Percentiles rank a stretch among this genome's conserved stretches.
phyloP scores from a whole-genome alignment of 2,113 vertebrate species.

The Paedocypris sp. region DNA sequence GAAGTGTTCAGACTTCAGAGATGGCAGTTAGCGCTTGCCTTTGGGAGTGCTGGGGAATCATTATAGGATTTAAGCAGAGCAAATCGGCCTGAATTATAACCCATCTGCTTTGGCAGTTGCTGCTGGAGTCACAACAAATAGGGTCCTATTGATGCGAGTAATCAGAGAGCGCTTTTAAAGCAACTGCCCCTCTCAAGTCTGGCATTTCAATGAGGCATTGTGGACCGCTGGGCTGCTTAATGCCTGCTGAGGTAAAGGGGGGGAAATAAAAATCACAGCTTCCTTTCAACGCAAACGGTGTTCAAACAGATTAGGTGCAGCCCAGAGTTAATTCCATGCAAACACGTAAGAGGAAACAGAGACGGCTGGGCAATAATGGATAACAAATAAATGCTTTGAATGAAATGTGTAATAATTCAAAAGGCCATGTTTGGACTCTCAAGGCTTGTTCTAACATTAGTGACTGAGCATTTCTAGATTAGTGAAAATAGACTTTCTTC shows the following conservation, averaged over 20 bases:
- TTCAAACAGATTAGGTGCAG: slow-evolving; percentile 15
- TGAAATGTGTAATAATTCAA: not conserved
- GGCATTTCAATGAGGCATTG: slow-evolving; percentile 34
- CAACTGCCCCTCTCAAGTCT: slow-evolving; percentile 22
- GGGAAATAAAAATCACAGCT: not conserved
- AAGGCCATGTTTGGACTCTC: not conserved
- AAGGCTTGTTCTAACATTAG: too few species aligned
- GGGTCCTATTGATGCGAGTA: slow-evolving; percentile 35
- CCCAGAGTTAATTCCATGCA: slow-evolving; percentile 17
- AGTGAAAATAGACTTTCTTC: not conserved
- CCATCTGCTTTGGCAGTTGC: slow-evolving; percentile 32
- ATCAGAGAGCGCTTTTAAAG: slow-evolving; percentile 36
- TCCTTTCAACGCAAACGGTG: slow-evolving; percentile 20
- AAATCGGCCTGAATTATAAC: slow-evolving; percentile 36
- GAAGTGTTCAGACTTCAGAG: slow-evolving; percentile 11
- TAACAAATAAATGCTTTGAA: not conserved
- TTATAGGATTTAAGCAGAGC: slow-evolving; percentile 35
- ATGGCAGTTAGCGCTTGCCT: slow-evolving; percentile 25
- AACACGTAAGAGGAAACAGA: not conserved
- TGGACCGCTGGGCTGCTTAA: slow-evolving; percentile 21
- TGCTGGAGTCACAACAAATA: slow-evolving; percentile 32
- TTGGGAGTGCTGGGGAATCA: slow-evolving; percentile 22
- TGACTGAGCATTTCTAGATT: not conserved
- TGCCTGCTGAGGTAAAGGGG: slow-evolving; percentile 29
- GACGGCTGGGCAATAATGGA: not conserved